Conservation (phyloP, 2,888 invertebrate species). For the Loripinus fragilis region DNA sequence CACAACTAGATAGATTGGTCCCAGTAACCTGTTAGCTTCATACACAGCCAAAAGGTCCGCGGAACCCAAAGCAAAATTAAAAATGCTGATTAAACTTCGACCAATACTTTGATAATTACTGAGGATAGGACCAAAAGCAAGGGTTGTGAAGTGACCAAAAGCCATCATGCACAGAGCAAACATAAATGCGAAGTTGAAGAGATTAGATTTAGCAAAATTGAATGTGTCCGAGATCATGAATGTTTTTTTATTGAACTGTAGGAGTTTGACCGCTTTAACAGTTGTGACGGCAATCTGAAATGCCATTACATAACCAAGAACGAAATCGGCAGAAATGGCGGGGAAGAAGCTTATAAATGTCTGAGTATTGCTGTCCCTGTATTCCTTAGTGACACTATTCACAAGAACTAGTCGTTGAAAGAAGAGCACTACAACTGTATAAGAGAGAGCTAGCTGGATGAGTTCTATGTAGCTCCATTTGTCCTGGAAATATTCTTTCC, state of each 20-base stretch:
- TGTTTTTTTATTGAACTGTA: slow-evolving; percentile 60
- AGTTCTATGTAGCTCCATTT: slow-evolving; percentile 62
- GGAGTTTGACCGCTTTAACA: slow-evolving; percentile 61
- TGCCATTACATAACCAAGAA: slow-evolving; percentile 53
- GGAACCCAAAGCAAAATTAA: slow-evolving; percentile 51
- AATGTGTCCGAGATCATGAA: slow-evolving; percentile 55
- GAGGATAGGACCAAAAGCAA: slow-evolving; percentile 52
- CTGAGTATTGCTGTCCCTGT: slow-evolving; percentile 16
- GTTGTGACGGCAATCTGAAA: slow-evolving; percentile 53
- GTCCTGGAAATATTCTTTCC: slow-evolving; percentile 52
- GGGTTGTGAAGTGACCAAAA: slow-evolving; percentile 50
- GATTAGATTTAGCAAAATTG: slow-evolving; percentile 11
- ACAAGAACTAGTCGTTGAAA: slow-evolving; percentile 55
- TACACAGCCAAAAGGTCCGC: slow-evolving; percentile 48
- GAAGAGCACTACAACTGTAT: slow-evolving; percentile 52
- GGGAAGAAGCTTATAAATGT: slow-evolving; percentile 63
- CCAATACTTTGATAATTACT: slow-evolving; percentile 43
- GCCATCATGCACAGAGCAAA: slow-evolving; percentile 39
- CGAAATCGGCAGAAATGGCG: slow-evolving; percentile 54
- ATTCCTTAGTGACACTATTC: slow-evolving; percentile 41
- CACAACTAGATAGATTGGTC: slow-evolving; percentile 55
- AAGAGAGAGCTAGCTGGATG: slow-evolving; percentile 48
- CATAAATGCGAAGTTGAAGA: slow-evolving; percentile 46
- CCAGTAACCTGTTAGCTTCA: slow-evolving; percentile 37
- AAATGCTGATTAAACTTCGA: slow-evolving; percentile 35